Base-by-base conservation (phyloP, 2,888 invertebrate genomes). In the Cabera pusaria region DNA sequence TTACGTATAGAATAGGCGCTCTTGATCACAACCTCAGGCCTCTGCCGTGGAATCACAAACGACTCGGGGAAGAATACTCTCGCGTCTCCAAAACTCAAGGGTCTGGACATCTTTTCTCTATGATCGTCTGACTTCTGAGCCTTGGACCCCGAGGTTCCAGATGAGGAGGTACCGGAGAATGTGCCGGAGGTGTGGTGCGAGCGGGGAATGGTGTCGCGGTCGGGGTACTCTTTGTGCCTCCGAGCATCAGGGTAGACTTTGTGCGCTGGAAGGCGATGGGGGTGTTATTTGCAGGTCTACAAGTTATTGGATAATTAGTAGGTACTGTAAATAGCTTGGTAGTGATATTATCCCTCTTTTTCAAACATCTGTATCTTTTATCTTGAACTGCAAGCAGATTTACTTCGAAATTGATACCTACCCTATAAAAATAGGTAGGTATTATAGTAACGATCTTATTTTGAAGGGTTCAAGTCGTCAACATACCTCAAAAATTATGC, bases 1-100 rank as follows among this genome's bases (percentile, higher is more conserved):
- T 83, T 34, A 87, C 87, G 85, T 72, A 86, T 80, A 32, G 84
- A 82, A 60, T 81, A 84, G 18, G 71, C 63, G 39, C 57, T 72
- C 52, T 80, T 84, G 5, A 86, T 62, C 8, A 84, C 56, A 8
- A 85, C 75, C 46, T 86, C 86, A 18, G 83, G 66, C 49, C 84
- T 67, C 59, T 85, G 86, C 2, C 86, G 48, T 1, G 89, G 89
- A 62, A 89, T 83, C 19, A 87, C 82, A 29, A 89, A 89, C 0
- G 87, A 82, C 51, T 90, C 90, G n/a, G 90, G 89, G 37, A 89
- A 88, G 72, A 90, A 88, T 0, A 88, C 85, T 49, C 89, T 69
- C 12, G 84, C 82, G 50, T 89, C 89, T 6, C 83, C 83, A 27
- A 83, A 87, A 41, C 84, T 85, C 6, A 83, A 46, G 0, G 88